Evolutionary conservation across 2,797 vertebrate genomes (phyloP).

Genomic region (Sardinella longiceps): DNA sequence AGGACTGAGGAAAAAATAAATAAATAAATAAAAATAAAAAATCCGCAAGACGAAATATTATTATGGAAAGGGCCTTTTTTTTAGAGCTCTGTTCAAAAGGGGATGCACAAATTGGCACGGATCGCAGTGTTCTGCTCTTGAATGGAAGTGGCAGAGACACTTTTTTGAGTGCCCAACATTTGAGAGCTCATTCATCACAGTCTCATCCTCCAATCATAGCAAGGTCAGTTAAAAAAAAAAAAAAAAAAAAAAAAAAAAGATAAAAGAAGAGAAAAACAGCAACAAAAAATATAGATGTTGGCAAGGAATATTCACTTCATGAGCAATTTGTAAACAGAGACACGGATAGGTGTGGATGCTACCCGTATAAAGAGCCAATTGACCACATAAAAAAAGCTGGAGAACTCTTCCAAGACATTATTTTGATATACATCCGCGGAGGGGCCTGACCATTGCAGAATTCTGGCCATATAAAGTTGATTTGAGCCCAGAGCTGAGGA

Average conservation of each 20-base stretch:
- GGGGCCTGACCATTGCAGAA: slow-evolving; percentile 44
- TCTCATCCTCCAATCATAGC: background rate
- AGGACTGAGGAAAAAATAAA: background rate
- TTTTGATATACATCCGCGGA: slow-evolving; percentile 37
- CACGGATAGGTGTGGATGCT: slow-evolving; percentile 6
- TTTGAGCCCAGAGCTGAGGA: slow-evolving; percentile 37
- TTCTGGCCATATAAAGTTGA: slow-evolving; percentile 44
- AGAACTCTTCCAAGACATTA: slow-evolving; percentile 44
- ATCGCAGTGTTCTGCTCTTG: background rate
- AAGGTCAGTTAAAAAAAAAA: background rate
- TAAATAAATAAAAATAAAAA: too few relatives aligned
- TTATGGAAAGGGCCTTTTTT: background rate
- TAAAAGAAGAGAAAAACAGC: background rate
- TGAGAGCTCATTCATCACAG: slow-evolving; percentile 23
- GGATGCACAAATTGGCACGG: background rate
- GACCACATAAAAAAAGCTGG: slow-evolving; percentile 27
- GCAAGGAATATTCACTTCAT: slow-evolving; percentile 22
- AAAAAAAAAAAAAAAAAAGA: background rate
- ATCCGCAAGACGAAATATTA: background rate
- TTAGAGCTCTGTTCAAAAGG: background rate
- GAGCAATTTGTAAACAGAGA: background rate
- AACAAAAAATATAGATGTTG: background rate
- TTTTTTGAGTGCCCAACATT: background rate
- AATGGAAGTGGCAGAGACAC: background rate
- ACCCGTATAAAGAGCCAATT: slow-evolving; percentile 36